A percentile compares a stretch with the other conserved stretches of the same genome.
phyloP scores from a whole-genome alignment of 1,140 invertebrate species.

The Zaprionus taronus region DNA sequence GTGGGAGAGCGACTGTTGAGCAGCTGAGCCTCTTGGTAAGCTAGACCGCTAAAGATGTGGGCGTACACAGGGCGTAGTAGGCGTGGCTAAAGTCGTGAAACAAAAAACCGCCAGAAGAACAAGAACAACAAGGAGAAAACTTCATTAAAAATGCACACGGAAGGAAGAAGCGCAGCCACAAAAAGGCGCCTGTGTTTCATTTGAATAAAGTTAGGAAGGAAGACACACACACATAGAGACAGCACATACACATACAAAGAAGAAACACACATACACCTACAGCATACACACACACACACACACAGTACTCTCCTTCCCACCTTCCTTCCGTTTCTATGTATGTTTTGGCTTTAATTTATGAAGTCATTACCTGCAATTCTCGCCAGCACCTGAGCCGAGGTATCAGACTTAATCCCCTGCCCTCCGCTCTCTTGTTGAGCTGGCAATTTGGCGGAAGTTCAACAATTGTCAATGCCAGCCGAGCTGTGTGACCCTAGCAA shows the following conservation, averaged over 20 bases:
- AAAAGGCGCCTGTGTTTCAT: conserved; percentile 39
- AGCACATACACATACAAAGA: not conserved
- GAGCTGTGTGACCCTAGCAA: not conserved
- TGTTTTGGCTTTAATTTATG: conserved; percentile 63
- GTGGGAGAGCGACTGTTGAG: conserved; percentile 11
- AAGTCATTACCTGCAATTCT: conserved; percentile 71
- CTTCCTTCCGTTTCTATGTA: not conserved
- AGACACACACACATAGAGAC: not conserved
- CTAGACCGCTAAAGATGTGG: conserved; percentile 66
- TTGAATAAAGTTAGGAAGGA: conserved; percentile 43
- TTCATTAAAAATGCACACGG: conserved; percentile 68
- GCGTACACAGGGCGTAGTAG: conserved; percentile 11
- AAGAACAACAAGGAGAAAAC: conserved; percentile 37
- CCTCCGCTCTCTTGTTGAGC: not conserved
- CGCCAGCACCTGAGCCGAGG: conserved; percentile 57
- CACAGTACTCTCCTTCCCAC: not conserved
- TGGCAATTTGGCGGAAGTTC: conserved; percentile 39
- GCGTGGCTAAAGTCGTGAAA: conserved; percentile 7
- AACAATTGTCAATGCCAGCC: conserved; percentile 7
- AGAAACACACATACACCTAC: not conserved
- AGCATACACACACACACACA: too few species aligned
- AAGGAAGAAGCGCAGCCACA: conserved; percentile 23
- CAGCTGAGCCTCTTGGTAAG: conserved; percentile 68
- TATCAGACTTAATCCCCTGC: not conserved
- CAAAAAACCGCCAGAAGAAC: conserved; percentile 31